These are phyloP conservation scores for Cotesia vestalis DNA, from an alignment of 1,140 invertebrate genomes.

Conservation along the genomic window DNA sequence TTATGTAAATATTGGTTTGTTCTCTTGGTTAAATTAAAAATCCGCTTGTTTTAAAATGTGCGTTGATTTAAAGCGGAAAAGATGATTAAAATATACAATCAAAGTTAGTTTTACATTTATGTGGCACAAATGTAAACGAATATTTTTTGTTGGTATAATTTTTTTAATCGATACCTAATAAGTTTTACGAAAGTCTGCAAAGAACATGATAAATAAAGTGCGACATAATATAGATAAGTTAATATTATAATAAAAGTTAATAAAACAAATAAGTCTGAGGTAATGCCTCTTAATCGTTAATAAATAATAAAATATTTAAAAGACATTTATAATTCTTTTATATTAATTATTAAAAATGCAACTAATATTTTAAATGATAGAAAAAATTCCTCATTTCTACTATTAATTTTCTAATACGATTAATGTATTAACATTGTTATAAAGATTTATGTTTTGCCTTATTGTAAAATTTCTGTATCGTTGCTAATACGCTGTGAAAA, in stretches of 20 bases:
- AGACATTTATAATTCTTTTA: conserved; percentile 47
- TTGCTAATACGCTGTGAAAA: conserved; percentile 58
- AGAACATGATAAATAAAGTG: conserved; percentile 33
- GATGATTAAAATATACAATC: conserved; percentile 40
- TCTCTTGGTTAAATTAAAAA: conserved; percentile 44
- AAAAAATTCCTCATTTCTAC: conserved; percentile 45
- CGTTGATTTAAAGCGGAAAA: background rate
- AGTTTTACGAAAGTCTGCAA: conserved; percentile 14
- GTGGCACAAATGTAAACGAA: conserved; percentile 41
- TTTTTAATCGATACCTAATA: too few relatives aligned
- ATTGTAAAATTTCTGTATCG: conserved; percentile 58
- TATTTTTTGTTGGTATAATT: conserved; percentile 19
- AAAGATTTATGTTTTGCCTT: conserved; percentile 47
- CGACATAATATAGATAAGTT: conserved; percentile 37
- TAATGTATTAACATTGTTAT: conserved; percentile 59
- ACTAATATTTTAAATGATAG: conserved; percentile 46
- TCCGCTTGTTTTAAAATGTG: conserved; percentile 9
- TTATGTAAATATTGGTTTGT: conserved; percentile 57
- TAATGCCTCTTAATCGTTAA: conserved; percentile 24
- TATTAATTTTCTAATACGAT: conserved; percentile 48
- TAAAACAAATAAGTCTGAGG: conserved; percentile 35
- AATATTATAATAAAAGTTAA: conserved; percentile 35
- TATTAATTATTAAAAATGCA: conserved; percentile 45
- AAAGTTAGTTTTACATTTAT: conserved; percentile 47
- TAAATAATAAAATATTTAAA: conserved; percentile 33